Evolutionary conservation across 2,113 vertebrate genomes (phyloP).

Genomic region (Azemiops feae): DNA sequence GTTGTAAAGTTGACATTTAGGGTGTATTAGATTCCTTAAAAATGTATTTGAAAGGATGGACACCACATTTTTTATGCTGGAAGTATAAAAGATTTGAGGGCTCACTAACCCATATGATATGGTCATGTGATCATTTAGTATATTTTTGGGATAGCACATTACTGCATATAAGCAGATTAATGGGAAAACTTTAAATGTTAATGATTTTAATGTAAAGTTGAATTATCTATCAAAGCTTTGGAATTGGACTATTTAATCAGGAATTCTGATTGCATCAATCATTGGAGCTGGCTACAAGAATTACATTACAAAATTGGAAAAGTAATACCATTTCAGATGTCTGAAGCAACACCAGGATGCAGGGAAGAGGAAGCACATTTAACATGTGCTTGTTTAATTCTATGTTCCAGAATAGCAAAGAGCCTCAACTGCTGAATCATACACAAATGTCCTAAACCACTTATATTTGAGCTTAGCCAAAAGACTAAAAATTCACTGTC

Average conservation of each 20-base stretch:
- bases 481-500: neutral
- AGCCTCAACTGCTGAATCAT: neutral
- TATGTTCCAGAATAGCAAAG: neutral
- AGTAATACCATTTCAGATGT: neutral
- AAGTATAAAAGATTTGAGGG: neutral
- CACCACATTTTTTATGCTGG: neutral
- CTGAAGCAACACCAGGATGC: too few relatives aligned
- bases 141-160: neutral
- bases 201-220: too few relatives aligned
- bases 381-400: neutral
- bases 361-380: neutral
- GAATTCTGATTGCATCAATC: neutral
- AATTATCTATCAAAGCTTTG: too few relatives aligned
- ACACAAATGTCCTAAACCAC: neutral
- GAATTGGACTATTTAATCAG: neutral
- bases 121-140: neutral
- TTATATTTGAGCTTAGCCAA: neutral
- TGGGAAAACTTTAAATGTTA: neutral
- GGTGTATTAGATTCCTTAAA: neutral
- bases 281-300: neutral
- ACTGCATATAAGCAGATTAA: neutral
- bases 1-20: neutral
- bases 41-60: neutral
- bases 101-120: neutral
- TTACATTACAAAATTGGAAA: neutral